Evolutionary conservation across 2,113 vertebrate species (phyloP).

Genomic region (Dissostichus mawsoni): DNA sequence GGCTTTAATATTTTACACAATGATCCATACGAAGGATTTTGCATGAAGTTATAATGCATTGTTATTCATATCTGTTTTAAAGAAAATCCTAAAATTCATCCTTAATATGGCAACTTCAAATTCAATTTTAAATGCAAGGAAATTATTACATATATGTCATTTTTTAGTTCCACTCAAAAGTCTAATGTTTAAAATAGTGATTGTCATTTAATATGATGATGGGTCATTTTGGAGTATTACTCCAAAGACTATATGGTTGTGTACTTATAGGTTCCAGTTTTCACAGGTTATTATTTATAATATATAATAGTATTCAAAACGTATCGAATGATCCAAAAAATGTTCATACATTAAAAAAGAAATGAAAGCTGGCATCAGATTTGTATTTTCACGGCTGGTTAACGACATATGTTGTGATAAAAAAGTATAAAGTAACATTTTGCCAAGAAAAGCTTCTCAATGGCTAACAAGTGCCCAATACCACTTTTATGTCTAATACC

Average conservation of each 20-base stretch:
- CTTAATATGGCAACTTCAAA: not conserved
- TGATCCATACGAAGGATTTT: not conserved
- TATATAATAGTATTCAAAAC: not conserved
- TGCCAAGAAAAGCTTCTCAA: not conserved
- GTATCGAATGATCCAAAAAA: not conserved
- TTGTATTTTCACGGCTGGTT: too few species aligned
- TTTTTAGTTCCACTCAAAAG: not conserved
- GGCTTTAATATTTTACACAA: not conserved
- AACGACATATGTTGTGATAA: not conserved
- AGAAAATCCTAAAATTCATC: not conserved
- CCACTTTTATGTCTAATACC: too few species aligned
- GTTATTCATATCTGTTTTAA: not conserved
- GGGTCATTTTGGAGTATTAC: not conserved
- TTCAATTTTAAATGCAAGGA: not conserved
- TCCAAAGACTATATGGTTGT: not conserved
- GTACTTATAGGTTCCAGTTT: not conserved
- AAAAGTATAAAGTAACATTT: not conserved
- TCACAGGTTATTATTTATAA: not conserved
- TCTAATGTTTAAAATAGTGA: not conserved
- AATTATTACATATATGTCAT: not conserved
- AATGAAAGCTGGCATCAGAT: not conserved
- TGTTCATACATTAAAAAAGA: not conserved
- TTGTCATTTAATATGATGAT: constrained; percentile 4
- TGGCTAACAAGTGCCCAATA: not conserved
- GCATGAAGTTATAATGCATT: not conserved